Conservation (phyloP, 2,888 invertebrate species). For the Tigriopus californicus region DNA sequence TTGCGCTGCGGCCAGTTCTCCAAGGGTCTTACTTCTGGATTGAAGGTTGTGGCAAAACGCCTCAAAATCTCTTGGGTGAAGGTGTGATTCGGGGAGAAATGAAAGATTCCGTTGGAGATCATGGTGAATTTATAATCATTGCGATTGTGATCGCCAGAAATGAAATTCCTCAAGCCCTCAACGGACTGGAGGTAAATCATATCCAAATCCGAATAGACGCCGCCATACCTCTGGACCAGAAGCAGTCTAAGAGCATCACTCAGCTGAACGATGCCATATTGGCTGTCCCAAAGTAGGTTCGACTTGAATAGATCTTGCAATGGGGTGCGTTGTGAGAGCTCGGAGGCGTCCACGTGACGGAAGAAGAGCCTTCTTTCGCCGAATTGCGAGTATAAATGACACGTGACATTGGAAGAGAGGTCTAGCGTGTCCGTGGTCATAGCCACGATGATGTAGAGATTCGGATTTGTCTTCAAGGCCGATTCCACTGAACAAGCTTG, state of each 20-base stretch:
- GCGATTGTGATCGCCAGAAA: neutral
- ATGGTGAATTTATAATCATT: neutral
- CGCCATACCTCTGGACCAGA: neutral
- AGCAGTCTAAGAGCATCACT: conserved; percentile 1
- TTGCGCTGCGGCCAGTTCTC: no score
- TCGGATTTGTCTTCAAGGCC: neutral
- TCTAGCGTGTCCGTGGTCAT: neutral
- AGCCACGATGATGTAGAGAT: neutral
- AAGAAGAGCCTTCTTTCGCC: neutral
- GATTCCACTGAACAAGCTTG: conserved; percentile 11
- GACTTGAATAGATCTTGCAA: no score
- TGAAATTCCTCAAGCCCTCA: no score
- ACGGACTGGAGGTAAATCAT: neutral
- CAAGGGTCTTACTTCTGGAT: no score
- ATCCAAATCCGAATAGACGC: conserved; percentile 8
- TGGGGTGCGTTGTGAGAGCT: no score
- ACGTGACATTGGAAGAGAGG: neutral
- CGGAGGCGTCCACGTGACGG: neutral
- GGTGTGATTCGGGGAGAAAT: neutral
- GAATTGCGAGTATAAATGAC: neutral
- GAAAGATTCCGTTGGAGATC: neutral
- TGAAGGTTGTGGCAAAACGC: no score
- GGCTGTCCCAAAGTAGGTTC: no score
- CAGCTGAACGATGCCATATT: no score
- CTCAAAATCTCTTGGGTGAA: no score